phyloP scores from a whole-genome alignment of 30 jellyfish, hydroid and myxozoan genomes.

The Morbakka virulenta region DNA sequence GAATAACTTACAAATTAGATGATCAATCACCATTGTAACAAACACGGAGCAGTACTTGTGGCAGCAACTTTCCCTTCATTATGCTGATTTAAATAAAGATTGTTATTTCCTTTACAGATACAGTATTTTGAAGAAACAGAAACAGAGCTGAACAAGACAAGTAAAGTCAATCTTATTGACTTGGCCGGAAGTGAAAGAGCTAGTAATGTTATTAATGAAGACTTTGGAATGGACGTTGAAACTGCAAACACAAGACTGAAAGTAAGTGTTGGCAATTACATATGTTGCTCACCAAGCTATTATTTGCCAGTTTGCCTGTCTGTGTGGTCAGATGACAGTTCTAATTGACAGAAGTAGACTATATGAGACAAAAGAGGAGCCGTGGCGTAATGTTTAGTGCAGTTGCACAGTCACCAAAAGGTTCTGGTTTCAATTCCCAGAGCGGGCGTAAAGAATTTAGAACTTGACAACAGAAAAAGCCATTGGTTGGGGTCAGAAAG shows the following conservation, averaged over 20 bases:
- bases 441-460: no score
- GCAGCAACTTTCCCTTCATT: no score
- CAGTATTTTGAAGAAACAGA: slow-evolving; percentile 80
- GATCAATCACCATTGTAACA: background rate
- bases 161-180: slow-evolving; percentile 85
- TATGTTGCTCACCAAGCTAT: background rate
- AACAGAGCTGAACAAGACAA: slow-evolving; percentile 65
- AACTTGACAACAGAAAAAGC: no score
- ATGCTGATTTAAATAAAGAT: no score
- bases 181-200: slow-evolving; percentile 98
- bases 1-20: no score
- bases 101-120: slow-evolving; percentile 26
- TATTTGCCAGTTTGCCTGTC: background rate
- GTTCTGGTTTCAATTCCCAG: no score
- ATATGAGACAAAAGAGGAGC: background rate
- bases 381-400: no score
- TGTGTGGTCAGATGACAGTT: background rate
- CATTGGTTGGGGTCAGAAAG: no score
- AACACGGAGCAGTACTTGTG: no score
- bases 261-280: background rate
- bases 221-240: slow-evolving; percentile 17
- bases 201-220: slow-evolving; percentile 51
- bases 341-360: background rate
- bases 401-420: no score
- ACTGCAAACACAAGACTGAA: slow-evolving; percentile 58